These are phyloP conservation scores for Tetheella fluctuosa DNA, from an alignment of 2,888 invertebrate genomes.

Conservation along the genomic window DNA sequence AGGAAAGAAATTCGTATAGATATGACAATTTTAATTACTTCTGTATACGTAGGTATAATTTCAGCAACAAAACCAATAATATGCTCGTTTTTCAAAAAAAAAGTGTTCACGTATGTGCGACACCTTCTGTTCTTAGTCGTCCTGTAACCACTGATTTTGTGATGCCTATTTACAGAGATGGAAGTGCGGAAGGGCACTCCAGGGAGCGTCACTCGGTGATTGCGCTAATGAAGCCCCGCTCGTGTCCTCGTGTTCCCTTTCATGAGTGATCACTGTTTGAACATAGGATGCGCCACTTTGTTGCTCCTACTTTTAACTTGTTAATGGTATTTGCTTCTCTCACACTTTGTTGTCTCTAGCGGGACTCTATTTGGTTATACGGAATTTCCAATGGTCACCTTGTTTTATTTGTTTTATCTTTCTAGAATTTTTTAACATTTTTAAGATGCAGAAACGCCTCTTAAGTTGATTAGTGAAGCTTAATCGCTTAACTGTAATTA, in stretches of 20 bases:
- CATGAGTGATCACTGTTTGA: constrained; percentile 5
- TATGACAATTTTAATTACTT: too few relatives aligned
- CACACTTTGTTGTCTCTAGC: neutral
- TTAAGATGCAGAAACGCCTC: neutral
- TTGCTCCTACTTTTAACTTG: neutral
- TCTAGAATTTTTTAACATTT: neutral
- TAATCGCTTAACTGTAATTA: too few relatives aligned
- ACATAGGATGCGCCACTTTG: neutral
- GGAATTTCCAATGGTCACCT: neutral
- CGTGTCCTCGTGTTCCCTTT: neutral
- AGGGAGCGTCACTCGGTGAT: neutral
- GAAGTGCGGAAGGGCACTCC: constrained; percentile 3
- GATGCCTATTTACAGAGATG: constrained; percentile 4
- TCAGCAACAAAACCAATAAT: too few relatives aligned
- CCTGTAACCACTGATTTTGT: neutral
- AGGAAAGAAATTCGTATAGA: too few relatives aligned
- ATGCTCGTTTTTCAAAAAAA: too few relatives aligned
- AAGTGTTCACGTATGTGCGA: neutral
- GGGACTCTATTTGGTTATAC: neutral
- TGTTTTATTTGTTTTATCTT: neutral
- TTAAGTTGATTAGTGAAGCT: too few relatives aligned
- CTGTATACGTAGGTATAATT: too few relatives aligned
- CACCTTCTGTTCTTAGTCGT: neutral
- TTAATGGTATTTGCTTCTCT: neutral
- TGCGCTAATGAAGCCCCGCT: neutral